These are phyloP conservation scores for Ochlodes sylvanus DNA, from an alignment of 2,888 invertebrate genomes.

Conservation along the genomic window DNA sequence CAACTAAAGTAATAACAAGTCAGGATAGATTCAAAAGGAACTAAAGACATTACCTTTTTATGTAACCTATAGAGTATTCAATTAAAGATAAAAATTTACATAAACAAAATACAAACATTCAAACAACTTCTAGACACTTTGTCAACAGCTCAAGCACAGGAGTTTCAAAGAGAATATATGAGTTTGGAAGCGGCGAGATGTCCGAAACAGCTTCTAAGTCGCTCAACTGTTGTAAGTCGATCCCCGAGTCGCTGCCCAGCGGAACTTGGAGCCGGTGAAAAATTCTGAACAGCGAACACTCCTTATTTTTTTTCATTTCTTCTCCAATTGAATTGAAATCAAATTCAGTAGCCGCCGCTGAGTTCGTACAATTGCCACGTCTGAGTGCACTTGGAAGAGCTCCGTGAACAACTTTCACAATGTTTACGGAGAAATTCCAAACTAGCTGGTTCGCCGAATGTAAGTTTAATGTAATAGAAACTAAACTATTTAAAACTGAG, in stretches of 20 bases:
- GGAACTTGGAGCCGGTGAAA: background rate
- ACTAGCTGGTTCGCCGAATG: background rate
- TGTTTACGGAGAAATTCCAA: background rate
- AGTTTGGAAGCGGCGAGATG: background rate
- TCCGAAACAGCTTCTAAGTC: slow-evolving; percentile 8
- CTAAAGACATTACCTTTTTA: too few relatives aligned
- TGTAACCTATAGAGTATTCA: too few relatives aligned
- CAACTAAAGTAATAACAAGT: too few relatives aligned
- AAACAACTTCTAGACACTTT: background rate
- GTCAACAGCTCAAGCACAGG: slow-evolving; percentile 9
- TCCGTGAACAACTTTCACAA: slow-evolving; percentile 4
- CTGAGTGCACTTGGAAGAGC: slow-evolving; percentile 1
- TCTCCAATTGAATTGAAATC: background rate
- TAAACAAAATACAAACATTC: background rate
- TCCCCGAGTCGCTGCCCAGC: background rate
- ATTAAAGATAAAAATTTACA: too few relatives aligned
- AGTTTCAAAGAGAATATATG: slow-evolving; percentile 7
- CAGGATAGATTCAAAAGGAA: too few relatives aligned
- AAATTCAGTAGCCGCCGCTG: background rate
- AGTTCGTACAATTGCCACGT: slow-evolving; percentile 10
- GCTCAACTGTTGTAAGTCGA: background rate
- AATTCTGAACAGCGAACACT: background rate
- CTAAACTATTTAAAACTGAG: background rate
- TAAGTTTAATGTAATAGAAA: background rate
- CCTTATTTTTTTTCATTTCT: slow-evolving; percentile 6